These are phyloP conservation scores for Meleagris gallopavo DNA, from an alignment of 2,113 vertebrate genomes.

Conservation along the genomic window DNA sequence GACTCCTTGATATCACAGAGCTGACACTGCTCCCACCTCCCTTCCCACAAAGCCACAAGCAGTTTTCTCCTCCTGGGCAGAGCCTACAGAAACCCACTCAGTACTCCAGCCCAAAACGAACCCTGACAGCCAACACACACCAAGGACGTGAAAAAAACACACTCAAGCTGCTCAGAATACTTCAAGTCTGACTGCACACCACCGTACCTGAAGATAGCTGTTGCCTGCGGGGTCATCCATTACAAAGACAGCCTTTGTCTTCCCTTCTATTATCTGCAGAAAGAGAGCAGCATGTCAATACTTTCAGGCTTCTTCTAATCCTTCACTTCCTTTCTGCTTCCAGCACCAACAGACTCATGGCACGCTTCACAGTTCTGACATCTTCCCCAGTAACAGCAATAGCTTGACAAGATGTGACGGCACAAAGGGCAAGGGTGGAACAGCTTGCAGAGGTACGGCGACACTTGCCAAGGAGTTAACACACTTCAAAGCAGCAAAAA, in stretches of 20 bases:
- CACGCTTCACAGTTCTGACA: rapidly evolving
- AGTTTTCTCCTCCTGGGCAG: rapidly evolving
- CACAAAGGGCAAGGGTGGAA: rapidly evolving
- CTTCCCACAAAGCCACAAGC: neutral
- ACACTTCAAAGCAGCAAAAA: rapidly evolving
- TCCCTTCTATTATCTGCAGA: conserved; percentile 80
- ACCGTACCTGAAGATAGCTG: conserved; percentile 90
- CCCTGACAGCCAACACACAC: rapidly evolving
- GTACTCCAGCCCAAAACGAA: rapidly evolving
- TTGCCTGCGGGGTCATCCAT: conserved; percentile 94
- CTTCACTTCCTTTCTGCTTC: rapidly evolving
- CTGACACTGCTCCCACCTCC: rapidly evolving
- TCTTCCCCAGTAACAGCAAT: rapidly evolving
- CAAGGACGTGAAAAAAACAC: neutral
- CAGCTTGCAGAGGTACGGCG: rapidly evolving
- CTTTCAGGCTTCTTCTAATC: rapidly evolving
- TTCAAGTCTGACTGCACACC: rapidly evolving
- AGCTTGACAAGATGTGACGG: rapidly evolving
- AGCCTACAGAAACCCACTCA: rapidly evolving
- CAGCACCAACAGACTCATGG: rapidly evolving
- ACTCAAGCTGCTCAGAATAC: rapidly evolving
- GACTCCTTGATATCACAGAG: rapidly evolving
- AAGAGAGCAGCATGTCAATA: rapidly evolving
- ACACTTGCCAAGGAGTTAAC: rapidly evolving
- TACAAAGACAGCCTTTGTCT: conserved; percentile 79